phyloP scores from a whole-genome alignment of 2,797 vertebrate genomes.

The Pipistrellus kuhlii region DNA sequence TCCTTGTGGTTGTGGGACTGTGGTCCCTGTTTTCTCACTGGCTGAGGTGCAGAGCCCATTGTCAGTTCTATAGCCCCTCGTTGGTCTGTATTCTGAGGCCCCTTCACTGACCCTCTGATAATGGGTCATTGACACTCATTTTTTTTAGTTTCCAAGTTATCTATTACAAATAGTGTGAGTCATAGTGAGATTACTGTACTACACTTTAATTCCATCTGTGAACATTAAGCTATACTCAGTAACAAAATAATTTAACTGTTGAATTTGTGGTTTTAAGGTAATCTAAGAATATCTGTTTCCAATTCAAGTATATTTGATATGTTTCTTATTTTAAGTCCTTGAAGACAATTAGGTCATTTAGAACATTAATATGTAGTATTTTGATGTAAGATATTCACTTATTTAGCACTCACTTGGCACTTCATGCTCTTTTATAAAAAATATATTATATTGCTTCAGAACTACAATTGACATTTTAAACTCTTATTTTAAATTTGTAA shows the following conservation, averaged over 20 bases:
- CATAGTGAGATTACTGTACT: conserved; percentile 57
- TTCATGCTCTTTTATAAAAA: not conserved
- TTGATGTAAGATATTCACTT: not conserved
- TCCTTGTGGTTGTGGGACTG: too few species aligned
- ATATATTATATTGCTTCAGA: not conserved
- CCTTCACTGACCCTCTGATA: not conserved
- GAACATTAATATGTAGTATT: not conserved
- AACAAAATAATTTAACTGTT: conserved; percentile 69
- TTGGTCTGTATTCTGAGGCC: not conserved
- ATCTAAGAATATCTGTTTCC: conserved; percentile 60
- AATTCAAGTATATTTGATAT: not conserved
- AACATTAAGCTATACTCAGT: conserved; percentile 58
- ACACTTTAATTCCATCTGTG: conserved; percentile 76
- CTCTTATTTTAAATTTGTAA: not conserved
- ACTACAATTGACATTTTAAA: not conserved
- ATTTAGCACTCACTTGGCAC: not conserved
- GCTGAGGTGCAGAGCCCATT: not conserved
- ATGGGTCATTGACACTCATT: too few species aligned
- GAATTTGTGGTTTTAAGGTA: conserved; percentile 62
- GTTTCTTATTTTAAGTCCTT: conserved; percentile 38
- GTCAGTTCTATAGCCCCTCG: not conserved
- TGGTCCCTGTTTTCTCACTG: not conserved
- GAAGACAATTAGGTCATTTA: not conserved
- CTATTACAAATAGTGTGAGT: conserved; percentile 64
- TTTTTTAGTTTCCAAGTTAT: conserved; percentile 59